These are phyloP conservation scores for Epizoanthus fatuus DNA, from an alignment of 92 coral and sea anemone species.

Conservation along the genomic window DNA sequence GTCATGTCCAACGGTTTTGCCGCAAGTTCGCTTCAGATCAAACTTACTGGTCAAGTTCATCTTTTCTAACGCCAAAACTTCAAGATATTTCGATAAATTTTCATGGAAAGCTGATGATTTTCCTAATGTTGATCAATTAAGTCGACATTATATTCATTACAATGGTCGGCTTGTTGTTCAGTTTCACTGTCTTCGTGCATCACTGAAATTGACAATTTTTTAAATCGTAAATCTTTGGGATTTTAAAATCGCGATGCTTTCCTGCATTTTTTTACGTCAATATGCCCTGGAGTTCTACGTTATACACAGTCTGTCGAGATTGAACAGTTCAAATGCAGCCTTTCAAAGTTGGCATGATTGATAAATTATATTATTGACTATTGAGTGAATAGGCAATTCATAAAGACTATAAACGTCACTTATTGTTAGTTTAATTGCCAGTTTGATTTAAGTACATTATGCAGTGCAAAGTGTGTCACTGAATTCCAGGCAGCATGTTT, in stretches of 20 bases:
- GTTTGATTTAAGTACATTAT: no score
- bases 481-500: no score
- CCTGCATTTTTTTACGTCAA: neutral
- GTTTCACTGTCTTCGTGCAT: neutral
- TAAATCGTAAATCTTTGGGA: neutral
- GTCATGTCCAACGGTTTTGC: constrained; percentile 1
- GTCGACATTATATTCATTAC: neutral
- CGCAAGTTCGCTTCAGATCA: neutral
- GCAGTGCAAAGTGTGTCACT: no score
- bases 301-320: neutral
- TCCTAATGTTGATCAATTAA: neutral
- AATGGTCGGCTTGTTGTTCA: neutral
- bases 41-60: neutral
- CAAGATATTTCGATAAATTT: neutral
- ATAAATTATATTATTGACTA: neutral
- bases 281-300: neutral
- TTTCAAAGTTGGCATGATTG: neutral
- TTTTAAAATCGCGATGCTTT: neutral
- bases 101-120: neutral
- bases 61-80: neutral
- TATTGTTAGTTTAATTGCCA: neutral
- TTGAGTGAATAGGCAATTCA: neutral
- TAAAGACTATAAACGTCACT: neutral
- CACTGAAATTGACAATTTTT: no score
- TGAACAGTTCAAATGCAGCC: neutral